Percentiles rank a stretch among this genome's conserved stretches.
phyloP scores from a whole-genome alignment of 2,888 invertebrate genomes.

The Aelia acuminata region DNA sequence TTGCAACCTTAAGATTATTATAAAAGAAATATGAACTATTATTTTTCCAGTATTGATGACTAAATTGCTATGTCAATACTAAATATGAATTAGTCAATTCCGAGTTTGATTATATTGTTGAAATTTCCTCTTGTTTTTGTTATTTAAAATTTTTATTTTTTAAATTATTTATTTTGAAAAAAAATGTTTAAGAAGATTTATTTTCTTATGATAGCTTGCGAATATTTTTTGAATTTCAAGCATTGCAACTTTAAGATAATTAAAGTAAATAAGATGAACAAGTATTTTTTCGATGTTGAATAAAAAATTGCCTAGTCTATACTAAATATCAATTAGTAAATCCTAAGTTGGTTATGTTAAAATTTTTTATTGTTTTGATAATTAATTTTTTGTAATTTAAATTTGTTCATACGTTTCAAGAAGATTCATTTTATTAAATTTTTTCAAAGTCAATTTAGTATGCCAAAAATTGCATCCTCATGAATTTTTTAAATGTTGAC shows the following conservation, averaged over 20 bases:
- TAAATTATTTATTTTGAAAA: too few species aligned
- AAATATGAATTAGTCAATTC: background rate
- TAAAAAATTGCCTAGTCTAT: background rate
- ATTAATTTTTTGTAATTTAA: background rate
- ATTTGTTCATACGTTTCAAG: too few species aligned
- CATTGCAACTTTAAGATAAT: background rate
- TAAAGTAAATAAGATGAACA: background rate
- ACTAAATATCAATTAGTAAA: background rate
- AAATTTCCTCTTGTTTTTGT: background rate
- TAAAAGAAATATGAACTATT: background rate
- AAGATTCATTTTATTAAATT: too few species aligned
- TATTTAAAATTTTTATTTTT: background rate
- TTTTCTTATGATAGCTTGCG: background rate
- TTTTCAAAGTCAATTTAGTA: too few species aligned
- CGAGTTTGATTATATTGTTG: background rate
- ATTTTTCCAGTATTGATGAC: background rate
- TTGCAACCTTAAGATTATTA: conserved; percentile 5
- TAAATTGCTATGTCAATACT: too few species aligned
- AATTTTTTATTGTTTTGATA: background rate
- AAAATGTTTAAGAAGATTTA: background rate
- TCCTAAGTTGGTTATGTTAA: background rate
- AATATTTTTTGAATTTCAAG: background rate
- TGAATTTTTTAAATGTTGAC: too few species aligned
- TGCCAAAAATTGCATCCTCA: too few species aligned
- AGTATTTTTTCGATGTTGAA: background rate